phyloP scores from a whole-genome alignment of 2,888 invertebrate genomes.

The Stegophylla sp. region DNA sequence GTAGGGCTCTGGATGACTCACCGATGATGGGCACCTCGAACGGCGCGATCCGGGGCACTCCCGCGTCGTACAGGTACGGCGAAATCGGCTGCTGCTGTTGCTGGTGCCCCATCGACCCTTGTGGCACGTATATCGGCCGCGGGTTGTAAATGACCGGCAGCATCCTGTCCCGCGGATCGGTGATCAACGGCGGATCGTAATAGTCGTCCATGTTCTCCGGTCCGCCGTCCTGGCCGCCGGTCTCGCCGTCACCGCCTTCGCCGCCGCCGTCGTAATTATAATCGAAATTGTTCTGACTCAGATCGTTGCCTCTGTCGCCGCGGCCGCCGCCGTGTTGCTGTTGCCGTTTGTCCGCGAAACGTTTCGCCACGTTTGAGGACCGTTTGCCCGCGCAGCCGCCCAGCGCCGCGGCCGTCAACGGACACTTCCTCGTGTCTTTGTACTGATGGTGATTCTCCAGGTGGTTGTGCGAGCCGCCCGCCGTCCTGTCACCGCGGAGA shows the following conservation, averaged over 20 bases:
- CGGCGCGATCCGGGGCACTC: slow-evolving; percentile 32
- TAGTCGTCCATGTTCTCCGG: slow-evolving; percentile 34
- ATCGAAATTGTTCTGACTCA: slow-evolving; percentile 32
- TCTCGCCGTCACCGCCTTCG: neutral
- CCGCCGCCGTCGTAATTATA: slow-evolving; percentile 37
- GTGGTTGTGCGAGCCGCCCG: slow-evolving; percentile 16
- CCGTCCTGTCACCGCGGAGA: neutral
- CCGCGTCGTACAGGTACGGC: slow-evolving; percentile 31
- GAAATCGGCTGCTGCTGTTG: slow-evolving; percentile 4
- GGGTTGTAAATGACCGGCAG: slow-evolving; percentile 55
- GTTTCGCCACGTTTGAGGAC: neutral
- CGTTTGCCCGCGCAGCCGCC: neutral
- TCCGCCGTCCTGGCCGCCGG: neutral
- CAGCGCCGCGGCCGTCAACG: slow-evolving; percentile 19
- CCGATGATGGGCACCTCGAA: slow-evolving; percentile 53
- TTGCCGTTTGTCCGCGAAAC: slow-evolving; percentile 33
- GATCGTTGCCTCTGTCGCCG: neutral
- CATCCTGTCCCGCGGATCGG: slow-evolving; percentile 52
- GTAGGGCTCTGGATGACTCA: slow-evolving; percentile 14
- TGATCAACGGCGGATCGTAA: slow-evolving; percentile 43
- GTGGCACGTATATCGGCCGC: slow-evolving; percentile 60
- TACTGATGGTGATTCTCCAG: slow-evolving; percentile 36
- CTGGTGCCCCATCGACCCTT: slow-evolving; percentile 44
- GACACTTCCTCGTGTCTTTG: slow-evolving; percentile 47
- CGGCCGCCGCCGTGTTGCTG: slow-evolving; percentile 9